A percentile compares a stretch with the other conserved stretches of the same genome.
phyloP scores from a whole-genome alignment of 1,140 invertebrate genomes.

The Calliphora vicina region DNA sequence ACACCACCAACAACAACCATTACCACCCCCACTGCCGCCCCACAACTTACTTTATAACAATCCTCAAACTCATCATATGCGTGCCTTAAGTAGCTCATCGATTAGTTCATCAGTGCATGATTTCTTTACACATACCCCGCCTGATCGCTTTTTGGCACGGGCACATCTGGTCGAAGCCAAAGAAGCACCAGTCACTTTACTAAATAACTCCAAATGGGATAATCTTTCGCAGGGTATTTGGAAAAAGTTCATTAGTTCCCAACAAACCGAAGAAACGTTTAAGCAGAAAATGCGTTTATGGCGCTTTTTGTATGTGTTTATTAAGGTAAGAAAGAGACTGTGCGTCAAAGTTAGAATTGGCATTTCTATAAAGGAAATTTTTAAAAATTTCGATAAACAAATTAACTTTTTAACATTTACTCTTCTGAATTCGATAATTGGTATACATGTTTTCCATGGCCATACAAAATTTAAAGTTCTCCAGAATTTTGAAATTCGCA shows the following conservation, averaged over 20 bases:
- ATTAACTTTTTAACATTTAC: no score
- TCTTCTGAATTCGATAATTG: no score
- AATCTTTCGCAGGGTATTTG: constrained; percentile 77
- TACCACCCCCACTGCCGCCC: constrained; percentile 33
- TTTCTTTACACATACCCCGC: constrained; percentile 55
- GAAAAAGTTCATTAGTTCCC: constrained; percentile 78
- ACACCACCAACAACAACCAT: constrained; percentile 21
- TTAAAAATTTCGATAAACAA: no score
- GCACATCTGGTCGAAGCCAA: constrained; percentile 65
- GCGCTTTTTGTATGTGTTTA: constrained; percentile 77
- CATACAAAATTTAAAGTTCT: no score
- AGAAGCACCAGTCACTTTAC: constrained; percentile 48
- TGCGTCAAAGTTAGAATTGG: no score
- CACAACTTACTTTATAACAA: constrained; percentile 42
- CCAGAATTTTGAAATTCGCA: no score
- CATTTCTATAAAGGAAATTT: no score
- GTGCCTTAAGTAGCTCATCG: background rate
- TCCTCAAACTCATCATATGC: constrained; percentile 36
- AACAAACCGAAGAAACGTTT: constrained; percentile 83
- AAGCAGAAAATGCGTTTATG: constrained; percentile 83
- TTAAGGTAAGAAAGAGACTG: constrained; percentile 69
- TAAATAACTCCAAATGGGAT: constrained; percentile 69
- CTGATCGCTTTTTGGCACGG: constrained; percentile 66
- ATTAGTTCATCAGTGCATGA: constrained; percentile 44
- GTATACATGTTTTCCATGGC: no score